Conservation (phyloP, 2,113 vertebrate species). For the Enhydra lutris region DNA sequence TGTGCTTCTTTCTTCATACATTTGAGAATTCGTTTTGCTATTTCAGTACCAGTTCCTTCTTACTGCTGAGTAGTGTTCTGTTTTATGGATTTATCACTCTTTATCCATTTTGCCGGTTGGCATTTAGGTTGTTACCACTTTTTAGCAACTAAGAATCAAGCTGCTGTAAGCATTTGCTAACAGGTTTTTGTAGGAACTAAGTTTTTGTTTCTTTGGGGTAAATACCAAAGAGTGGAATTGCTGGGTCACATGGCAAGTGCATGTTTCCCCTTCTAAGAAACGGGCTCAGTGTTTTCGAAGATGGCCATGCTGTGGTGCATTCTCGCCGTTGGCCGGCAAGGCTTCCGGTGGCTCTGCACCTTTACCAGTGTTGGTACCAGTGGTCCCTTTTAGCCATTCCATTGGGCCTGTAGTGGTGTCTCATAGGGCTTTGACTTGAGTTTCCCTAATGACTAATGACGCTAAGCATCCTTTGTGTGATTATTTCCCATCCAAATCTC, state of each 20-base stretch:
- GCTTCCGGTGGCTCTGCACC: not conserved
- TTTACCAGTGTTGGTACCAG: not conserved
- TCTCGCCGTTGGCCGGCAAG: fast-evolving
- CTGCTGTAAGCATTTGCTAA: not conserved
- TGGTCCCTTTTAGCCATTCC: not conserved
- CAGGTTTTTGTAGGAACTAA: not conserved
- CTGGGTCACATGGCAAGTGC: not conserved
- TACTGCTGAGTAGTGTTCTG: not conserved
- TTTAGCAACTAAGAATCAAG: not conserved
- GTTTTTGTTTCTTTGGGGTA: not conserved
- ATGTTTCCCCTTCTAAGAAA: not conserved
- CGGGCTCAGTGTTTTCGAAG: not conserved
- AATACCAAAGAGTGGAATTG: not conserved
- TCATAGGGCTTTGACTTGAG: not conserved
- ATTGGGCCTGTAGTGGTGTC: too few species aligned
- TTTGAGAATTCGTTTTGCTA: not conserved
- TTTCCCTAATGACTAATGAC: not conserved
- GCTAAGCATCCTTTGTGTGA: not conserved
- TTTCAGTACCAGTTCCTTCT: not conserved
- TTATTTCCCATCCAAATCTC: not conserved
- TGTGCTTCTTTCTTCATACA: not conserved
- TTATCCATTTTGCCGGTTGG: not conserved
- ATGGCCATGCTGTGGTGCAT: not conserved
- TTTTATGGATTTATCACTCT: not conserved
- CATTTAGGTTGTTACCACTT: not conserved